These are phyloP conservation scores for Heliconius congener DNA, from an alignment of 1,140 invertebrate species.

Conservation along the genomic window DNA sequence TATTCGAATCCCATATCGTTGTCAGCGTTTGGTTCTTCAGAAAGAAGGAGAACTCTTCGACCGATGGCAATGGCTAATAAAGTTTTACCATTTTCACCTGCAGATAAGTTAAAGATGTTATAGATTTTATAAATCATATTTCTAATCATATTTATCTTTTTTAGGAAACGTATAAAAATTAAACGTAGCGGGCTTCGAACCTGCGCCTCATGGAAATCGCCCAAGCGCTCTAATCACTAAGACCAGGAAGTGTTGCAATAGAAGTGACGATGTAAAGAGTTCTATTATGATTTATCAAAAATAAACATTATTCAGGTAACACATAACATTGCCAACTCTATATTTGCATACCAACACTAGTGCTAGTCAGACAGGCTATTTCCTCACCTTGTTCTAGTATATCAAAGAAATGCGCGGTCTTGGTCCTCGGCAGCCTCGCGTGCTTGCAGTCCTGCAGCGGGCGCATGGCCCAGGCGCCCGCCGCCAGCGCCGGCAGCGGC, in stretches of 20 bases:
- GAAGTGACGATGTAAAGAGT: too few species aligned
- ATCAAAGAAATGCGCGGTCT: slow-evolving; percentile 74
- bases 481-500: slow-evolving; percentile 60
- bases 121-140: background rate
- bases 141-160: too few species aligned
- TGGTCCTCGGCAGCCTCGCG: slow-evolving; percentile 66
- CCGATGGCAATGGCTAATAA: slow-evolving; percentile 70
- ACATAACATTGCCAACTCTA: too few species aligned
- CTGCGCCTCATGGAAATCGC: too few species aligned
- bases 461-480: slow-evolving; percentile 75
- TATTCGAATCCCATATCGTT: slow-evolving; percentile 77
- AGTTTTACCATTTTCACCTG: slow-evolving; percentile 68
- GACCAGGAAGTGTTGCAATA: too few species aligned
- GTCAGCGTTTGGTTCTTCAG: slow-evolving; percentile 71
- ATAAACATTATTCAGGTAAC: too few species aligned
- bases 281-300: too few species aligned
- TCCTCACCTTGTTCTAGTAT: slow-evolving; percentile 63
- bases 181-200: too few species aligned
- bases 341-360: too few species aligned
- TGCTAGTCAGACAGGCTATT: too few species aligned
- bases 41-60: slow-evolving; percentile 64
- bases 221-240: too few species aligned
- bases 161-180: too few species aligned
- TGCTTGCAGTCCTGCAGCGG: slow-evolving; percentile 76
- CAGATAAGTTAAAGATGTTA: slow-evolving; percentile 19